Conservation (phyloP, 2,797 vertebrate species). For the Hipposideros larvatus region DNA sequence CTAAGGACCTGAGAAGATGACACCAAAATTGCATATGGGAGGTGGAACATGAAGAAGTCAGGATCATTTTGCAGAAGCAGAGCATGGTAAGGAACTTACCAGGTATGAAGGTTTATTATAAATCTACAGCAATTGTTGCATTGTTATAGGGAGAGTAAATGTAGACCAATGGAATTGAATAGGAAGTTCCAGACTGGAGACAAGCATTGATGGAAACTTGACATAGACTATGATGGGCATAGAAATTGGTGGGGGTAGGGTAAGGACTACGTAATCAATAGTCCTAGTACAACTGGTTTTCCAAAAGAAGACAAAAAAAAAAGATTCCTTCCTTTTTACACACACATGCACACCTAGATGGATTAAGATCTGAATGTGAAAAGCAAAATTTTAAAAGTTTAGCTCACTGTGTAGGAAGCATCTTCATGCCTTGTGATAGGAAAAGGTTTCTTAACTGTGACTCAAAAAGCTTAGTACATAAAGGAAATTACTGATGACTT, state of each 20-base stretch:
- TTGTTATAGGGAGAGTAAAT: background rate
- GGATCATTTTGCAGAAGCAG: background rate
- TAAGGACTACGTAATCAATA: background rate
- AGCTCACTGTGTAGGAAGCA: background rate
- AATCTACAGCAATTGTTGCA: background rate
- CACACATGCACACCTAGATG: background rate
- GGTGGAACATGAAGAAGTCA: background rate
- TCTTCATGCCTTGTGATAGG: background rate
- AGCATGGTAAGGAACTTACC: background rate
- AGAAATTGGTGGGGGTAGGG: background rate
- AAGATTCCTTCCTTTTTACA: background rate
- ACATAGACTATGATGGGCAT: background rate
- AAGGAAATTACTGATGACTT: background rate
- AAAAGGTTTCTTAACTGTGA: background rate
- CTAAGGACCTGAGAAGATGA: background rate
- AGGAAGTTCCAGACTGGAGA: background rate
- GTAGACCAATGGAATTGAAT: background rate
- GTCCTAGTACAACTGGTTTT: background rate
- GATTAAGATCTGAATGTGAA: background rate
- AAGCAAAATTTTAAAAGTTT: background rate
- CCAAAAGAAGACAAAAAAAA: background rate
- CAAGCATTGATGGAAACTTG: background rate
- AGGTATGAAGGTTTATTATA: background rate
- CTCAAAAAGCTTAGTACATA: background rate
- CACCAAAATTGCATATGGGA: background rate